These are phyloP conservation scores for Mnemiopsis leidyi DNA, from an alignment of 37 sponge, comb jelly and placozoan genomes.

Conservation along the genomic window DNA sequence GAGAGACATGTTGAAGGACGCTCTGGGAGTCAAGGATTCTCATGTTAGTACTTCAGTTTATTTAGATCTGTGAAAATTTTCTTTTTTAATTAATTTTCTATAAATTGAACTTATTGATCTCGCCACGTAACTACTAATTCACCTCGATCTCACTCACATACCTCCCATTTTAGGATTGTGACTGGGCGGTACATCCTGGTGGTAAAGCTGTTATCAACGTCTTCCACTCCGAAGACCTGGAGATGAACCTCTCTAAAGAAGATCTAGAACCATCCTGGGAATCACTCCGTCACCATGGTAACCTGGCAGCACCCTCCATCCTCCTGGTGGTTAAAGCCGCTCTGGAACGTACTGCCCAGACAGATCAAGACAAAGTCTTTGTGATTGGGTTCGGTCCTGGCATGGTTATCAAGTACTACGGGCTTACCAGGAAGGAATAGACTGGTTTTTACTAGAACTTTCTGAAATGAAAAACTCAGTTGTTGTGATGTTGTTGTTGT, in stretches of 20 bases:
- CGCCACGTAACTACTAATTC: too few species aligned
- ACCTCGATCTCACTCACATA: too few species aligned
- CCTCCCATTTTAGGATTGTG: conserved; percentile 10
- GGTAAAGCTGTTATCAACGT: conserved; percentile 59
- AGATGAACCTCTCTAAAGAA: conserved; percentile 35
- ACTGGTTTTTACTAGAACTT: too few species aligned
- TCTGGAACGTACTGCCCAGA: not conserved
- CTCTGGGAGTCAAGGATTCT: conserved; percentile 18
- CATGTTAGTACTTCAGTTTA: conserved; percentile 29
- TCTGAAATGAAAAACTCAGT: too few species aligned
- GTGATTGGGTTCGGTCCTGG: conserved; percentile 45
- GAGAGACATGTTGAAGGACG: conserved; percentile 36
- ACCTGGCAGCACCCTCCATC: conserved; percentile 62
- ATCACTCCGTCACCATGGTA: conserved; percentile 50
- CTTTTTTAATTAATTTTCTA: too few species aligned
- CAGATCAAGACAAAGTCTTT: conserved; percentile 39
- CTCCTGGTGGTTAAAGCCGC: not conserved
- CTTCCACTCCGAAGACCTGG: conserved; percentile 55
- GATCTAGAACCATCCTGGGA: conserved; percentile 55
- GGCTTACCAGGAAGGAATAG: not conserved
- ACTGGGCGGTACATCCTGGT: conserved; percentile 64
- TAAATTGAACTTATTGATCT: too few species aligned
- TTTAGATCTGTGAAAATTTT: too few species aligned
- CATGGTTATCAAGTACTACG: conserved; percentile 58
- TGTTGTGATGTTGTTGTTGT: too few species aligned